A percentile compares a stretch with the other conserved stretches of the same genome.
Evolutionary conservation across 1,140 invertebrate genomes (phyloP).

Genomic region (Temnothorax curvispinosus): DNA sequence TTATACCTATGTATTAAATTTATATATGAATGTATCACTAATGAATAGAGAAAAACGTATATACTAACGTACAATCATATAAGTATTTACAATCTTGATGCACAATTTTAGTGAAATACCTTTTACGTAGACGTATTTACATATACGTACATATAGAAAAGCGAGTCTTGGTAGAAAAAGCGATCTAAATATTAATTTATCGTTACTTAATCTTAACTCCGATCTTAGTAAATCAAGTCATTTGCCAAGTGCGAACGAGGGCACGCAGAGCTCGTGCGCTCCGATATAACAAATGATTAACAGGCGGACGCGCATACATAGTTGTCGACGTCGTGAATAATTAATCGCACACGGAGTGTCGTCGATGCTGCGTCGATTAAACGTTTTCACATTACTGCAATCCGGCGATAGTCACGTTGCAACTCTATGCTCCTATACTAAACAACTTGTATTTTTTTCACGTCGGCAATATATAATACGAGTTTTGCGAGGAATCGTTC

Average conservation of each 20-base stretch:
- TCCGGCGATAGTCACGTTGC: conserved; percentile 35
- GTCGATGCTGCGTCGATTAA: conserved; percentile 54
- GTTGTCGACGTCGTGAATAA: conserved; percentile 43
- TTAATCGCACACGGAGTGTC: conserved; percentile 29
- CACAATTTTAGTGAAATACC: not conserved
- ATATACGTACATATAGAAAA: not conserved
- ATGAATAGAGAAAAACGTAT: not conserved
- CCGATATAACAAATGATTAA: conserved; percentile 62
- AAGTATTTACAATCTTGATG: not conserved
- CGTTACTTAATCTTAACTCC: conserved; percentile 4
- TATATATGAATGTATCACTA: not conserved
- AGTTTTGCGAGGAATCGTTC: conserved; percentile 51
- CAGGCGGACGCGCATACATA: conserved; percentile 11
- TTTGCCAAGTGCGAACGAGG: conserved; percentile 9
- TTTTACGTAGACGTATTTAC: not conserved
- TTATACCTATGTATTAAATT: not conserved
- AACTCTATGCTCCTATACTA: not conserved
- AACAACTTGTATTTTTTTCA: not conserved
- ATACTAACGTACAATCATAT: not conserved
- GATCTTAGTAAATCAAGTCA: conserved; percentile 36
- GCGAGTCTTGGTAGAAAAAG: not conserved
- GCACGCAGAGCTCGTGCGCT: not conserved
- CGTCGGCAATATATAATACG: conserved; percentile 5
- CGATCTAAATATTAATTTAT: conserved; percentile 11
- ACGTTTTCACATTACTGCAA: conserved; percentile 53